Base-by-base conservation (phyloP, 2,888 invertebrate genomes). In the Hirtodrosophila confusa region DNA sequence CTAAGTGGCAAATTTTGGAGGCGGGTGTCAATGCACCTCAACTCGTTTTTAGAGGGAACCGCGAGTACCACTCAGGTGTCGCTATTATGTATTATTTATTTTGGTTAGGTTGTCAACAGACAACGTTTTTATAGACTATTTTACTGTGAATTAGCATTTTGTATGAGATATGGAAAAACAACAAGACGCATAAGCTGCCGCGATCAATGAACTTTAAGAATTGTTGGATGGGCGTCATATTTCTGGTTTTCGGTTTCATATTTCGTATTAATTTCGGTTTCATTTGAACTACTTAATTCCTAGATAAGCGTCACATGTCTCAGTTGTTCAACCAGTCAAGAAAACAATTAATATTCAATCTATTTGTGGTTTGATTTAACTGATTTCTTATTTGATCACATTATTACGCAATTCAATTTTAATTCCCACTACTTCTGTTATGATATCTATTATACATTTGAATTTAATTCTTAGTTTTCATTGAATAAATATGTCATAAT, bases 21-120 rank as follows among this genome's bases (percentile, higher is more conserved):
- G 45, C 44, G 45, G 49, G 68, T 69, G 88, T 82, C 88, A 82
- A 76, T 79, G 88, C 86, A 86, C 77, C 53, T 35, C 24, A 57
- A 57, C 64, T 39, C 24, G 56, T 60, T 68, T 66, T 45, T 62
- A 17, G 54, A 51, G 57, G 39, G n/a, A 74, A 74, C 62, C 54
- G 55, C 31, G 9, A 31, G 8, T 31, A 31, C 49, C 6, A 31
- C 54, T 57, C 40, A 37, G 45, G 45, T 65, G 29, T 55, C 0
- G 27, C 43, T 63, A 43, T 73, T 58, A 54, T 55, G 51, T 57
- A 54, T 61, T 76, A 62, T 61, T 76, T 77, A 67, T 72, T 72
- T 74, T 66, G 66, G 57, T 24, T 64, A 37, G 57, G 65, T 41
- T 45, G 58, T 56, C 71, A 56, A 48, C 65, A 64, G 39, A 75